Base-by-base conservation (phyloP, 2,113 vertebrate genomes). In the Pseudolaguvia tuberculata region DNA sequence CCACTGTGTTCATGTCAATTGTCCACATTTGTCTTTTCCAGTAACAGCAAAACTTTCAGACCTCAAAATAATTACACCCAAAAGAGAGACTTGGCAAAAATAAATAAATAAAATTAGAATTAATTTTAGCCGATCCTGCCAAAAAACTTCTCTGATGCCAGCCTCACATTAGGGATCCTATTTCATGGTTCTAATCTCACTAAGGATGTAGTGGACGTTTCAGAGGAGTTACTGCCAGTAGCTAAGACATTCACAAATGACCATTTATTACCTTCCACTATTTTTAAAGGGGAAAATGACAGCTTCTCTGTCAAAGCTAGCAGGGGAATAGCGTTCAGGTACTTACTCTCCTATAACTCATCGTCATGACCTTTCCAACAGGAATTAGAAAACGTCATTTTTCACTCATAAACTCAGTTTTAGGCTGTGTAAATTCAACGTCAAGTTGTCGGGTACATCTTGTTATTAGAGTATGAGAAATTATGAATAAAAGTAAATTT, bases 271-370 rank as follows among this genome's bases (percentile, higher is more conserved):
- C 85, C 83, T 82, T 74, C 87, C 87, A 89, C 91, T 91, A 91
- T 92, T 92, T 92, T 91, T 90, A 91, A 88, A 87, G 85, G 83
- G 82, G 85, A 59, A 85, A 89, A 87, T 90, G 91, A 90, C 89
- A 90, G 89, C 87, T 84, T 88, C 90, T 84, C 90, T 91, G 88
- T 92, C 90, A 91, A 89, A 84, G 85, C 85, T 90, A 90, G 90
- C 90, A 86, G 87, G 91, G 90, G 91, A 92, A 91, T 92, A 91
- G 89, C 89, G 90, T 88, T 91, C 90, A 90, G 90, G 86, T 89
- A 87, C 89, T 88, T 86, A 84, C 81, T 81, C 85, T 79, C 25
- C 86, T 82, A 91, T 91, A 90, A 91, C 90, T 91, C 90, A 91
- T 89, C 83, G 73, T 81, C 0, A 76, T 88, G 89, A 92, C 90